Conservation (phyloP, 2,888 invertebrate genomes). For the Villa cingulata region DNA sequence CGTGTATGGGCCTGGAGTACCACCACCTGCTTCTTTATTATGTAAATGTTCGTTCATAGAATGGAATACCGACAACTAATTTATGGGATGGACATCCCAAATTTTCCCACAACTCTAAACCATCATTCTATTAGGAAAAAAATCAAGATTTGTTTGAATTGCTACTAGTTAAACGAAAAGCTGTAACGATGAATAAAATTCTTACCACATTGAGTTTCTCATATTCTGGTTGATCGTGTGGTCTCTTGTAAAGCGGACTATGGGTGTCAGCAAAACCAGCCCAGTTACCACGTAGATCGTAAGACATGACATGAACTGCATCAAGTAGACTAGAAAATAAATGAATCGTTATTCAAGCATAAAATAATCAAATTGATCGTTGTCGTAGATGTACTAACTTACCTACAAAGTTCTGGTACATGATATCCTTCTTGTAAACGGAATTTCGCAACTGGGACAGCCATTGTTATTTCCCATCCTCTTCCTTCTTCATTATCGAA, state of each 20-base stretch:
- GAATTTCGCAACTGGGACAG: constrained; percentile 78
- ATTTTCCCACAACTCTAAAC: constrained; percentile 74
- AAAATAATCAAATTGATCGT: no score
- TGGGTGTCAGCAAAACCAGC: constrained; percentile 83
- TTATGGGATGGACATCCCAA: constrained; percentile 79
- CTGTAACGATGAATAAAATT: background rate
- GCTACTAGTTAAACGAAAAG: background rate
- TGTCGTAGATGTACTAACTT: no score
- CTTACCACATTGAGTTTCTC: constrained; percentile 76
- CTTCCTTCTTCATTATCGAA: constrained; percentile 58
- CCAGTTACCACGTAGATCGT: constrained; percentile 79
- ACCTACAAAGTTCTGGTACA: constrained; percentile 78
- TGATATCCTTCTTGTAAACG: constrained; percentile 80
- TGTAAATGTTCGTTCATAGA: constrained; percentile 78
- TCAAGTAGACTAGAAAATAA: no score
- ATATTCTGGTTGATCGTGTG: constrained; percentile 80
- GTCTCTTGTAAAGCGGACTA: constrained; percentile 71
- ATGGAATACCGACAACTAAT: constrained; percentile 75
- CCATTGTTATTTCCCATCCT: constrained; percentile 80
- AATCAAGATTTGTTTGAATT: no score
- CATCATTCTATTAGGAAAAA: constrained; percentile 59
- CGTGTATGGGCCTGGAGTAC: constrained; percentile 71
- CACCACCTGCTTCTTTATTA: constrained; percentile 83
- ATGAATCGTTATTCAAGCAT: no score
- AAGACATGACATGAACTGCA: no score